A percentile compares a stretch with the other conserved stretches of the same genome.
Conservation (phyloP, 2,113 vertebrate species). For the Prolemur simus region DNA sequence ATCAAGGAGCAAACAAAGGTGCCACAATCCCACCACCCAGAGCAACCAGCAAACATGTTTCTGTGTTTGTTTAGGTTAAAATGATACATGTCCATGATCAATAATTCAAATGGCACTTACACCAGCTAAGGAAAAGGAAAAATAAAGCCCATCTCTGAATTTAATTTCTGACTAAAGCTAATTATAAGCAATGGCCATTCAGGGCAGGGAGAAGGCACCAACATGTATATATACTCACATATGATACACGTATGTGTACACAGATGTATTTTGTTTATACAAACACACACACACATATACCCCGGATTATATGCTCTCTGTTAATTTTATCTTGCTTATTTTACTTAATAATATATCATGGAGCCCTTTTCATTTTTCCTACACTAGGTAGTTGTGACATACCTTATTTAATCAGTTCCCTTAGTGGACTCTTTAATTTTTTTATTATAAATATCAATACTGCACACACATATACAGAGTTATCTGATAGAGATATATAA, state of each 20-base stretch:
- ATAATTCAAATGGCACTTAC: not conserved
- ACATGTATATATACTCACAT: too few species aligned
- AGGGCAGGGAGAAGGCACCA: fast-evolving
- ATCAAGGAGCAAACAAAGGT: not conserved
- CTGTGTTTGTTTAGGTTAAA: not conserved
- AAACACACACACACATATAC: not conserved
- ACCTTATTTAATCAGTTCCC: not conserved
- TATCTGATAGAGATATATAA: not conserved
- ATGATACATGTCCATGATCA: not conserved
- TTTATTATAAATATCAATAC: not conserved
- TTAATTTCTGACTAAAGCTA: not conserved
- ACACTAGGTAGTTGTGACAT: not conserved
- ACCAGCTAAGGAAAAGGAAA: not conserved
- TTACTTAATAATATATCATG: not conserved
- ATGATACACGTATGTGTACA: fast-evolving
- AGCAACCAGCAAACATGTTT: not conserved
- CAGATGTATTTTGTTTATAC: not conserved
- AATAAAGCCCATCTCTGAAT: not conserved
- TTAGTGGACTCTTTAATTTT: not conserved
- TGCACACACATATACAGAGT: not conserved
- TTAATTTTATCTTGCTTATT: not conserved
- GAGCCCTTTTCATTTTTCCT: not conserved
- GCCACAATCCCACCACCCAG: not conserved
- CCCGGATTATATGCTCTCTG: not conserved
- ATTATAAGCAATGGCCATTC: not conserved